Evolutionary conservation across 2,888 invertebrate genomes (phyloP).

Genomic region (Beris chalybata): DNA sequence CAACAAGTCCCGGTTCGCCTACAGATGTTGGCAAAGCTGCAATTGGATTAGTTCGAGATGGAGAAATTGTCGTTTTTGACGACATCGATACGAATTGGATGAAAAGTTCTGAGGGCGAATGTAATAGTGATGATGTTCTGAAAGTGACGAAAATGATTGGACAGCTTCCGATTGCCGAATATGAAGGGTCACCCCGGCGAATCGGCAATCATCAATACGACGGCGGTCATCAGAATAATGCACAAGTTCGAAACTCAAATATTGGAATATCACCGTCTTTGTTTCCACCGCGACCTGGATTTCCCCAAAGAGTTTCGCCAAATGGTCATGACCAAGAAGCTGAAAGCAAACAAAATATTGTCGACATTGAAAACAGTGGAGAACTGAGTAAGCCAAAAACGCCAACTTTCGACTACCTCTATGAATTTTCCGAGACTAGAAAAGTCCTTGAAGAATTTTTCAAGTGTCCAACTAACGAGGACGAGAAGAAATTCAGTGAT

Average conservation of each 20-base stretch:
- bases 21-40: constrained; percentile 51
- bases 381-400: constrained; percentile 48
- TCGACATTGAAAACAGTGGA: constrained; percentile 37
- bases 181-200: constrained; percentile 86
- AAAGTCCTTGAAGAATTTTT: constrained; percentile 92
- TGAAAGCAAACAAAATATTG: background rate
- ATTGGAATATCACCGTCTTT: constrained; percentile 62
- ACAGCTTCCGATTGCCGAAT: constrained; percentile 80
- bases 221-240: background rate
- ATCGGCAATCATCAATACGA: constrained; percentile 64
- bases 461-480: constrained; percentile 69
- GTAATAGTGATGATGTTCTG: constrained; percentile 48
- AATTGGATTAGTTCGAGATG: constrained; percentile 64
- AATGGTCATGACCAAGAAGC: constrained; percentile 9
- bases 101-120: constrained; percentile 42
- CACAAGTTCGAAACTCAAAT: constrained; percentile 11
- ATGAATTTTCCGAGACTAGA: constrained; percentile 90
- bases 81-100: constrained; percentile 54
- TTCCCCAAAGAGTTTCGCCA: constrained; percentile 68
- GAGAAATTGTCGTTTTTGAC: constrained; percentile 87
- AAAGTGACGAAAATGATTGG: constrained; percentile 57
- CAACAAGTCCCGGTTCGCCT: constrained; percentile 53
- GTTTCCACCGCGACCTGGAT: constrained; percentile 80
- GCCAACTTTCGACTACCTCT: constrained; percentile 82
- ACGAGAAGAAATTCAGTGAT: constrained; percentile 56